Base-by-base conservation (phyloP, 1,140 invertebrate genomes). In the Yoshiicerus persimilis region DNA sequence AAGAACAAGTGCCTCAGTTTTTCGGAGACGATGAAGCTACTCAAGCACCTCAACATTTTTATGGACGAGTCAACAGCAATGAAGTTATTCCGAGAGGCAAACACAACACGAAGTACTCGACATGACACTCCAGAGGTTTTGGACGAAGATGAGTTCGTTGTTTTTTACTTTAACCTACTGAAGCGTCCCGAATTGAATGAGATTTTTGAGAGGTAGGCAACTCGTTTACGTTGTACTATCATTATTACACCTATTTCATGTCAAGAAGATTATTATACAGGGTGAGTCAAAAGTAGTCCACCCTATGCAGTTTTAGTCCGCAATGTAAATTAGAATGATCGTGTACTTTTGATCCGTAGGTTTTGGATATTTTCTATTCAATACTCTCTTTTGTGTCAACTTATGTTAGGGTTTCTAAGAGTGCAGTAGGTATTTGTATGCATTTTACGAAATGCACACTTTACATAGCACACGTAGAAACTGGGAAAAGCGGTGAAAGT, bases 121-220 rank as follows among this genome's bases (percentile, higher is more conserved):
- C 70, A 84, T 38, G 75, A 30, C 8, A 38, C 80, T 39, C 30
- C 70, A 39, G 92, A 94, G 86, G 93, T 92, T 5, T 90, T 95
- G 66, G 94, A 94, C 90, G 92, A 92, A 25, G 92, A 94, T 6
- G 94, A 95, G 91, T 95, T 95, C 91, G 92, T 94, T 27, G 88
- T 91, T 4, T 94, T 95, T 90, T 94, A 94, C 90, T 92, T 93
- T 70, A 90, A 92, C 6, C 91, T 95, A 2, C 92, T 93, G 30
- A 92, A 92, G 62, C 92, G 94, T 86, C 92, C 93, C 25, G 94
- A 94, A 89, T 86, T 95, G 16, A 93, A 94, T 86, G 92, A 93
- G 77, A 85, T 95, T 20, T 94, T 94, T 90, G 90, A 92, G 83
- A 93, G 92, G 94, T 94, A 92, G 91, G 30, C 32, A 23, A 80